These are phyloP conservation scores for Sclerodermus sp. DNA, from an alignment of 2,888 invertebrate genomes.

Conservation along the genomic window DNA sequence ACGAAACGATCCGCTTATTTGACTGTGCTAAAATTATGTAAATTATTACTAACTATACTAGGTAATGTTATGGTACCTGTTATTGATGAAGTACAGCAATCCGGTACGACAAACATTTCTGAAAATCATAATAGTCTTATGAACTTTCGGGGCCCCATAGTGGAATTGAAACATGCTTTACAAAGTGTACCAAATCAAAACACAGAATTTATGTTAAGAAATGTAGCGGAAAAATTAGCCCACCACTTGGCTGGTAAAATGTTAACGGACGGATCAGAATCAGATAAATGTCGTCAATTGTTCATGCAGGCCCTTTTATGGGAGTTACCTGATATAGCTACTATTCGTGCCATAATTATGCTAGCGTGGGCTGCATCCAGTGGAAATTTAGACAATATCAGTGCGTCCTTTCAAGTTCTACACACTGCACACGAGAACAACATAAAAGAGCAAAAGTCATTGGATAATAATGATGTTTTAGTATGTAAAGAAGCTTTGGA, in stretches of 20 bases:
- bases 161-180: conserved; percentile 77
- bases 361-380: conserved; percentile 80
- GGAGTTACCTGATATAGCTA: conserved; percentile 73
- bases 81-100: conserved; percentile 62
- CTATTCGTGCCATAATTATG: conserved; percentile 74
- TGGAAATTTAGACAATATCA: conserved; percentile 66
- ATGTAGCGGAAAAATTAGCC: conserved; percentile 81
- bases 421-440: conserved; percentile 68
- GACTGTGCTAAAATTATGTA: conserved; percentile 84
- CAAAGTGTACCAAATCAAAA: conserved; percentile 80
- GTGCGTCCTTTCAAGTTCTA: conserved; percentile 65
- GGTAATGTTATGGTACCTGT: conserved; percentile 75
- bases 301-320: conserved; percentile 66
- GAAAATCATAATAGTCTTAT: conserved; percentile 54
- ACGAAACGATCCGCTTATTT: conserved; percentile 84
- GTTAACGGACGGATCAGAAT: conserved; percentile 54
- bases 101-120: conserved; percentile 45
- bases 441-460: conserved; percentile 59
- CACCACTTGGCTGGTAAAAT: conserved; percentile 75
- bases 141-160: conserved; percentile 57
- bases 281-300: conserved; percentile 60
- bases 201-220: conserved; percentile 82
- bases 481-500: conserved; percentile 93
- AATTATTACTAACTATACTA: conserved; percentile 84
- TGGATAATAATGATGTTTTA: conserved; percentile 70